Evolutionary conservation across 2,888 invertebrate species (phyloP), one percentile per base, ranked within the genome.

Genomic region (Thyatira batis): DNA sequence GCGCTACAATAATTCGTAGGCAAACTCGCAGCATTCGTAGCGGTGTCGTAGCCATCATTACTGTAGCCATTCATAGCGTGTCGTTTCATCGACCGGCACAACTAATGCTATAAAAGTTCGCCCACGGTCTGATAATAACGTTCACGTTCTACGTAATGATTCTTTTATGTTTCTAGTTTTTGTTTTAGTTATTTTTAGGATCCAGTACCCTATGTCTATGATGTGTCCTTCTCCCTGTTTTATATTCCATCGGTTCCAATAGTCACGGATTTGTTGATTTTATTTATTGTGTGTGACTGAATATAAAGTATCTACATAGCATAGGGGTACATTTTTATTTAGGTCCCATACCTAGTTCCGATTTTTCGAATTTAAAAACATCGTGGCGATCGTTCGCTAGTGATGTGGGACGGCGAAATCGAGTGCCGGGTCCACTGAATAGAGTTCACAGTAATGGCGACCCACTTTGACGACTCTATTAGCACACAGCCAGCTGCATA

Each of bases 401-500:
- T 10, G 9, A 57, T 49, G 25, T 27, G 39, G 50, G 44, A 45
- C 50, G 45, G 59, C n/a, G 65, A 60, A 62, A 68, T 67, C 60
- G 68, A 67, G 68, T 58, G 58, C 57, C 59, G 17, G n/a, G 65
- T 53, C 61, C 65, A 53, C 48, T 77, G 71, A 76, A 80, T 70
- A 61, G 65, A 65, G 59, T 65, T 55, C 53, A 58, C 64, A 58
- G 58, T 58, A 71, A 63, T 68, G 67, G 67, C 69, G 73, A 66
- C 68, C 70, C 70, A 70, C 76, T 79, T 78, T 67, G 69, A 67
- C 65, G 69, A 69, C 63, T 78, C 71, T 80, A 75, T 79, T 78
- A 79, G 73, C 72, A 63, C 73, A 69, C 69, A 65, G 63, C 63
- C 63, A 62, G 60, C 64, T 67, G 75, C 73, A 82, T 74, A 80